Evolutionary conservation across 1,140 invertebrate genomes (phyloP).

Genomic region (Antheraea pernyi): DNA sequence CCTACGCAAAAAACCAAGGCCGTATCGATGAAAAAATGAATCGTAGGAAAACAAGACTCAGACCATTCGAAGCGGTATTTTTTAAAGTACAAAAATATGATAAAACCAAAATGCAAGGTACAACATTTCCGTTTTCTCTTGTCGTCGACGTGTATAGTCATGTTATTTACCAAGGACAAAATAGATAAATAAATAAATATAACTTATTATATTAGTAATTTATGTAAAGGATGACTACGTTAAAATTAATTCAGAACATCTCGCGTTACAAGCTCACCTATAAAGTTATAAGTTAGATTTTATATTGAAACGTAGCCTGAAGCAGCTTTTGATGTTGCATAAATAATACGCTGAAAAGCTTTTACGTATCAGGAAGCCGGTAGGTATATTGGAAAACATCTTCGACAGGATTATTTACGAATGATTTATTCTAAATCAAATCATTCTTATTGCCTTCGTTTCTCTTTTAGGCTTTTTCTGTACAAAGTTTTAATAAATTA

Average conservation of each 20-base stretch:
- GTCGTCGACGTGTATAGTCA: no score
- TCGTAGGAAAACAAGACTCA: no score
- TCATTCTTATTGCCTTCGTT: not conserved
- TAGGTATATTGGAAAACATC: not conserved
- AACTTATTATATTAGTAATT: no score
- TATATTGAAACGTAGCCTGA: not conserved
- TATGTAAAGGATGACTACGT: not conserved
- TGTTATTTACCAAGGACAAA: no score
- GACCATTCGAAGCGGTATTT: no score
- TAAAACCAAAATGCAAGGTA: no score
- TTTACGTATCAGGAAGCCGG: not conserved
- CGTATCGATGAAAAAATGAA: no score
- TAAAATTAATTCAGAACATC: not conserved
- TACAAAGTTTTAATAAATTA: no score
- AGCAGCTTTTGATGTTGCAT: not conserved
- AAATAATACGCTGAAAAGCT: not conserved
- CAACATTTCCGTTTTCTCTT: no score
- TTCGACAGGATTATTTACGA: conserved; percentile 7
- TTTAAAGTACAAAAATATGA: no score
- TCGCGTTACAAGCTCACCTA: not conserved
- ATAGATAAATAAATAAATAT: no score
- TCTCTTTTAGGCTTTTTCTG: not conserved
- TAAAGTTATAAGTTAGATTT: not conserved
- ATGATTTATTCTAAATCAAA: conserved; percentile 2
- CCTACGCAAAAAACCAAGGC: no score